These are phyloP conservation scores for Alosa alosa DNA, from an alignment of 2,113 vertebrate genomes.

Conservation along the genomic window DNA sequence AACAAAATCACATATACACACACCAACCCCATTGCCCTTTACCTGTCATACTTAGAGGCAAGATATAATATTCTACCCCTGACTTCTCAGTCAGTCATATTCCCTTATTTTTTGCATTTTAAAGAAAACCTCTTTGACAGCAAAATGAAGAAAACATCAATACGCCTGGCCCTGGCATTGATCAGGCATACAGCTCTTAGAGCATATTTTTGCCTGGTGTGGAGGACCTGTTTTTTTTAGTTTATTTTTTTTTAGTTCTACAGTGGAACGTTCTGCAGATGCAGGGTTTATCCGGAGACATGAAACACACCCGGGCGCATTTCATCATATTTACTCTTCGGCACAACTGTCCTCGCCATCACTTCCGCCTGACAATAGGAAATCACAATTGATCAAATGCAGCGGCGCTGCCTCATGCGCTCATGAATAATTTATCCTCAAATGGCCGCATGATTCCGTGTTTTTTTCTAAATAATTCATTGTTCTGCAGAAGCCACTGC, in stretches of 20 bases:
- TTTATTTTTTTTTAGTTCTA: neutral
- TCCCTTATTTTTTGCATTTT: neutral
- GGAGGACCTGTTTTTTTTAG: neutral
- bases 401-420: slow-evolving; percentile 35
- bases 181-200: slow-evolving; percentile 2
- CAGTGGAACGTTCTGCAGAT: slow-evolving; percentile 3
- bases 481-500: slow-evolving; percentile 40
- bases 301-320: slow-evolving; percentile 22
- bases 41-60: neutral
- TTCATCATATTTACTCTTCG: slow-evolving; percentile 43
- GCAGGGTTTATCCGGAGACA: neutral
- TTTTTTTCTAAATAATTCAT: slow-evolving; percentile 53
- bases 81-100: neutral
- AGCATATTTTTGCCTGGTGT: neutral
- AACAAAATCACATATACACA: neutral
- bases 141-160: slow-evolving; percentile 10
- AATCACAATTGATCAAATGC: slow-evolving; percentile 54
- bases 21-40: slow-evolving; percentile 1
- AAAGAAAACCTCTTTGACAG: neutral
- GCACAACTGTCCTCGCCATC: slow-evolving; percentile 32
- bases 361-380: slow-evolving; percentile 50
- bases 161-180: neutral
- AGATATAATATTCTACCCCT: neutral
- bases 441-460: slow-evolving; percentile 51
- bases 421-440: slow-evolving; percentile 51